These are phyloP conservation scores for Limnothrissa miodon DNA, from an alignment of 2,113 vertebrate species.

Conservation along the genomic window DNA sequence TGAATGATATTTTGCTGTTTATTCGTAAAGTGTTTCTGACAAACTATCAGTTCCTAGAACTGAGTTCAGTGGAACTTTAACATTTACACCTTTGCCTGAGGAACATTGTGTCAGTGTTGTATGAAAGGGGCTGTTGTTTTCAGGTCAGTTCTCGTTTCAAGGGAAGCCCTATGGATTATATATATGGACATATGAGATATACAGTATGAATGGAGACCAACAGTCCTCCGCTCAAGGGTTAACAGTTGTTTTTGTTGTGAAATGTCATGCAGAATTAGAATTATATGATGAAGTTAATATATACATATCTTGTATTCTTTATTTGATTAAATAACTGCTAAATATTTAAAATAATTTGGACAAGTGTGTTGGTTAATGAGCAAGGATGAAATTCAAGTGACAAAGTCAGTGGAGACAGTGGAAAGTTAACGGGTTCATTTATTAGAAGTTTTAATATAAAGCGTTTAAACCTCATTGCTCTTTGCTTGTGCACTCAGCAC, in stretches of 20 bases:
- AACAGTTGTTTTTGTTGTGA: no score
- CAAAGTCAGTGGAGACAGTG: neutral
- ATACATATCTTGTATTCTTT: no score
- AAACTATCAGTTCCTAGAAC: neutral
- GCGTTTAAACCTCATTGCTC: constrained; percentile 23
- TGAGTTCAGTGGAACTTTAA: neutral
- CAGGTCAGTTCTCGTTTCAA: neutral
- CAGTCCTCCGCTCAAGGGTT: no score
- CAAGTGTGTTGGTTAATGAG: no score
- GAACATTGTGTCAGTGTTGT: neutral
- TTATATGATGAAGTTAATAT: no score
- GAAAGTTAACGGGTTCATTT: constrained; percentile 28
- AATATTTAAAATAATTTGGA: no score
- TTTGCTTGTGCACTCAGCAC: constrained; percentile 21
- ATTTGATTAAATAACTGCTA: no score
- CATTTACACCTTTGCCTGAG: neutral
- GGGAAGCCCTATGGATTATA: no score
- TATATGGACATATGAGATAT: no score
- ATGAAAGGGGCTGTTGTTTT: neutral
- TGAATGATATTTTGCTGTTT: neutral
- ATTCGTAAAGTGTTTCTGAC: neutral
- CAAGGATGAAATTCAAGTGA: neutral
- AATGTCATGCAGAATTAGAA: no score
- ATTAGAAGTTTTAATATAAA: constrained; percentile 36
- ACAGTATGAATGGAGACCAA: no score